A percentile compares a stretch with the other conserved stretches of the same genome.
Conservation (phyloP, 2,113 vertebrate genomes). For the Neotoma lepida region DNA sequence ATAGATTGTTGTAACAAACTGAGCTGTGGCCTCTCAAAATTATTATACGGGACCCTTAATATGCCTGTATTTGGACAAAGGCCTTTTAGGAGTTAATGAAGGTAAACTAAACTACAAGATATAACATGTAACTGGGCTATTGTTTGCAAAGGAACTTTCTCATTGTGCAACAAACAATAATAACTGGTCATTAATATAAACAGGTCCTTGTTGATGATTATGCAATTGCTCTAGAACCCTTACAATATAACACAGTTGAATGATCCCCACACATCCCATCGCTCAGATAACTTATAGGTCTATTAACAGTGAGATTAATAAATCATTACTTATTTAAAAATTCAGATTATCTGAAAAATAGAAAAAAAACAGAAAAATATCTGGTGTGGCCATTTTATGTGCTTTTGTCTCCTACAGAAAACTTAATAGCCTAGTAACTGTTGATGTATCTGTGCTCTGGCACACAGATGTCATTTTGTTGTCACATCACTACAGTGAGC, state of each 20-base stretch:
- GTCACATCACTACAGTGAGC: conserved; percentile 90
- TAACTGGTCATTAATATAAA: conserved; percentile 83
- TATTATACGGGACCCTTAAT: too few relatives aligned
- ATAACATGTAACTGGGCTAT: conserved; percentile 78
- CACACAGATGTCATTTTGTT: conserved; percentile 87
- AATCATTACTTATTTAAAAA: conserved; percentile 80
- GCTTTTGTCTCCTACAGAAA: conserved; percentile 85
- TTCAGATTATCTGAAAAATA: conserved; percentile 77
- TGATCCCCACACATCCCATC: conserved; percentile 73
- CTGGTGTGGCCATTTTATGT: conserved; percentile 86
- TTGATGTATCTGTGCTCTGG: conserved; percentile 88
- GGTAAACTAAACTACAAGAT: not conserved
- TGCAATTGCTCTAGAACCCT: conserved; percentile 82
- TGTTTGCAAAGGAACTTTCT: conserved; percentile 82
- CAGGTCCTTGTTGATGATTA: conserved; percentile 84
- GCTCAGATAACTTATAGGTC: conserved; percentile 80
- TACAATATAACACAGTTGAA: conserved; percentile 80
- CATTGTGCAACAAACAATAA: conserved; percentile 73
- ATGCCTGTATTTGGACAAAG: not conserved
- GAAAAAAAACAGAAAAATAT: conserved; percentile 84
- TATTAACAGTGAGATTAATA: conserved; percentile 76
- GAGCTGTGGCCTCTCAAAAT: not conserved
- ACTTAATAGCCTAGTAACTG: conserved; percentile 85
- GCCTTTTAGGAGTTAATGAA: not conserved
- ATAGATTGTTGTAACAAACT: too few relatives aligned